A percentile compares a stretch with the other conserved stretches of the same genome.
These are phyloP conservation scores for Ptychoptera contaminata DNA, from an alignment of 2,888 invertebrate genomes.

Conservation along the genomic window DNA sequence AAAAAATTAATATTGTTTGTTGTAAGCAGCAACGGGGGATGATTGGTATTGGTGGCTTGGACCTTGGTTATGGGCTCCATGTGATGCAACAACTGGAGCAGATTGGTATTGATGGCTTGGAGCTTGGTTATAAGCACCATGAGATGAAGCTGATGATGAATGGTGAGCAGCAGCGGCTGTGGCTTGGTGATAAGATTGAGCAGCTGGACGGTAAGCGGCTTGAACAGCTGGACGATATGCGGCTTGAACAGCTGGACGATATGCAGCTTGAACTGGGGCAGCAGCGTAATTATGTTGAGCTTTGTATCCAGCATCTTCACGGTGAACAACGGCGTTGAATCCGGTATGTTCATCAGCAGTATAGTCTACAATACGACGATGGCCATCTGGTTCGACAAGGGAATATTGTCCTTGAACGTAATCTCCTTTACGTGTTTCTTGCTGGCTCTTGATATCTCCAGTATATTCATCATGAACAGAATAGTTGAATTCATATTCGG, in stretches of 20 bases:
- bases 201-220: too few species aligned
- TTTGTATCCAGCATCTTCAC: constrained; percentile 16
- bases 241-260: constrained; percentile 7
- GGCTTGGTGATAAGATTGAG: constrained; percentile 1
- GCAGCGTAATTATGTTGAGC: constrained; percentile 13
- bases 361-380: constrained; percentile 28
- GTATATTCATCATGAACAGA: constrained; percentile 28
- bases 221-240: too few species aligned
- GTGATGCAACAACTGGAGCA: background rate
- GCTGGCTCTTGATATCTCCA: constrained; percentile 29
- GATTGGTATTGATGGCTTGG: constrained; percentile 1
- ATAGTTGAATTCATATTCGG: constrained; percentile 29
- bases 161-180: constrained; percentile 3
- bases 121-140: constrained; percentile 1
- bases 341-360: constrained; percentile 26
- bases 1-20: too few species aligned
- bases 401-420: constrained; percentile 28
- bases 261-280: constrained; percentile 7
- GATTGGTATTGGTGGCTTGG: too few species aligned
- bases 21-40: too few species aligned
- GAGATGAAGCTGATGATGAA: constrained; percentile 1
- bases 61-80: too few species aligned
- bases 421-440: constrained; percentile 28
- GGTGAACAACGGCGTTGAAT: constrained; percentile 27
- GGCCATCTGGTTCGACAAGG: constrained; percentile 27